Conservation (phyloP, 1,140 invertebrate species). For the Leptestheria dahalacensis region DNA sequence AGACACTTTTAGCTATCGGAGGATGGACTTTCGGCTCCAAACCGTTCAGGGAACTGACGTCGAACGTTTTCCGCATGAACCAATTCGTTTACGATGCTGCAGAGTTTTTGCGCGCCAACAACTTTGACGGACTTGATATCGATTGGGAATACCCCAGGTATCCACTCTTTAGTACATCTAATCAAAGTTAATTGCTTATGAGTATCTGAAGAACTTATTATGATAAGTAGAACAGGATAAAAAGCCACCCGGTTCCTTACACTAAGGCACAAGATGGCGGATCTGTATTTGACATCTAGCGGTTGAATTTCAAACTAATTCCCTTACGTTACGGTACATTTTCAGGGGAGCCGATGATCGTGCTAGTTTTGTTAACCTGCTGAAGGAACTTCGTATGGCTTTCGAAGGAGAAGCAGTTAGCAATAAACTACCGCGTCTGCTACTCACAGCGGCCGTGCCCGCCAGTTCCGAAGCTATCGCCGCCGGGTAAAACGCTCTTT, state of each 20-base stretch:
- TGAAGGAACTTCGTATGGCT: slow-evolving; percentile 68
- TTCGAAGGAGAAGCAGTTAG: slow-evolving; percentile 77
- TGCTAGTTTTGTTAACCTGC: slow-evolving; percentile 57
- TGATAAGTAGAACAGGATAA: too few species aligned
- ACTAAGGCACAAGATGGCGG: too few species aligned
- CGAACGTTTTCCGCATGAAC: slow-evolving; percentile 81
- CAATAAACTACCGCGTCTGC: slow-evolving; percentile 57
- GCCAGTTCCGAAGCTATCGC: slow-evolving; percentile 83
- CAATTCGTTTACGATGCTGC: slow-evolving; percentile 88
- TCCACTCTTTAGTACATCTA: slow-evolving; percentile 42
- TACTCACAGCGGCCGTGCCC: slow-evolving; percentile 78
- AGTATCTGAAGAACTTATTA: too few species aligned
- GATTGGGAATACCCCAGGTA: slow-evolving; percentile 91
- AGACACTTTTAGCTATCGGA: slow-evolving; percentile 78
- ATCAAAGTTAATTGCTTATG: too few species aligned
- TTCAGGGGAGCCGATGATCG: slow-evolving; percentile 63
- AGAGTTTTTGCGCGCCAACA: slow-evolving; percentile 75
- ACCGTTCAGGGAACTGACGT: slow-evolving; percentile 80
- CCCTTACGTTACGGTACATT: too few species aligned
- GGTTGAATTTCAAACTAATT: too few species aligned
- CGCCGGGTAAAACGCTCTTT: too few species aligned
- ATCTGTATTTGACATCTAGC: too few species aligned
- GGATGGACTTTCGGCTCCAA: slow-evolving; percentile 91
- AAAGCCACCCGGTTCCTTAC: too few species aligned
- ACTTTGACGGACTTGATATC: slow-evolving; percentile 89